Conservation (phyloP, 1,140 invertebrate genomes). For the Scaptodrosophila lebanonensis region DNA sequence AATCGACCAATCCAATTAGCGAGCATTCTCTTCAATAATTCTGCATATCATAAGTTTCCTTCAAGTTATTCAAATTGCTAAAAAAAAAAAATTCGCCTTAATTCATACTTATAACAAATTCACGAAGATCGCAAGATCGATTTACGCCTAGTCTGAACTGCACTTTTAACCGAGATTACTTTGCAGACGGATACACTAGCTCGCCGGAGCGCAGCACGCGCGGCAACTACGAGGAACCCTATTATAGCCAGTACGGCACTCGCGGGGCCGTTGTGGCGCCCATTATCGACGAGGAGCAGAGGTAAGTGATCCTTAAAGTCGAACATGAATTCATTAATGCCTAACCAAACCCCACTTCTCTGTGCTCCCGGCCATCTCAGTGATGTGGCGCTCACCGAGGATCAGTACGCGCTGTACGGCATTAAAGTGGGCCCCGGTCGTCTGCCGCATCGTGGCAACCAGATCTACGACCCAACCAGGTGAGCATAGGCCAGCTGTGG, state of each 20-base stretch:
- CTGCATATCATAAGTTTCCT: neutral
- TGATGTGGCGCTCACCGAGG: constrained; percentile 86
- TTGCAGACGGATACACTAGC: constrained; percentile 88
- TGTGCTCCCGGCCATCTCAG: constrained; percentile 72
- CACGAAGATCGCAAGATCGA: too few species aligned
- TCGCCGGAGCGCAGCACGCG: constrained; percentile 88
- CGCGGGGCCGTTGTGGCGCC: constrained; percentile 88
- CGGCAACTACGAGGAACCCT: constrained; percentile 88
- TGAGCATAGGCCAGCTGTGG: constrained; percentile 31
- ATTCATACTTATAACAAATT: too few species aligned
- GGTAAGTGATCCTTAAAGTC: constrained; percentile 44
- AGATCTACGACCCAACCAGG: constrained; percentile 76
- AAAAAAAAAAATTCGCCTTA: too few species aligned
- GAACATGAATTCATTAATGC: neutral
- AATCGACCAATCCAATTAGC: constrained; percentile 8
- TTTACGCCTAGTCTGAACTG: too few species aligned
- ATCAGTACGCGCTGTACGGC: constrained; percentile 87
- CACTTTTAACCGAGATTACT: neutral
- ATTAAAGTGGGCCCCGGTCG: constrained; percentile 82
- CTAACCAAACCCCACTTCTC: neutral
- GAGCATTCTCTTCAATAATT: neutral
- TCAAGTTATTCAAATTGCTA: neutral
- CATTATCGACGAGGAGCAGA: constrained; percentile 93
- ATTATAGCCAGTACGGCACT: constrained; percentile 87
- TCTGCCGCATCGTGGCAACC: constrained; percentile 65